These are phyloP conservation scores for Chaetoderma sp. DNA, from an alignment of 2,888 invertebrate genomes.

Conservation along the genomic window DNA sequence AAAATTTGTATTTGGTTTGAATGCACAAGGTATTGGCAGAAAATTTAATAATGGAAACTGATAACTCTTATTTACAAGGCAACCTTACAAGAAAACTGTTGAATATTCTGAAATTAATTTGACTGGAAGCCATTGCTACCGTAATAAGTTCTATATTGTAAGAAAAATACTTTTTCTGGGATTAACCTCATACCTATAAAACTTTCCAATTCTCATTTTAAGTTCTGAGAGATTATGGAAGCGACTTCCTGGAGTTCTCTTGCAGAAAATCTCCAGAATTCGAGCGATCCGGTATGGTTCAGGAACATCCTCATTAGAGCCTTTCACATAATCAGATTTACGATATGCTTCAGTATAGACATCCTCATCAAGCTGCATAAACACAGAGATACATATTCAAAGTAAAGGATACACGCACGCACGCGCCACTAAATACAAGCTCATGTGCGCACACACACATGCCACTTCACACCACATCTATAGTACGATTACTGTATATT, in stretches of 20 bases:
- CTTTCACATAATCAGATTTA: constrained; percentile 79
- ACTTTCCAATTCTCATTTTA: constrained; percentile 77
- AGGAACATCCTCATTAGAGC: constrained; percentile 80
- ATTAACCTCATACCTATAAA: constrained; percentile 72
- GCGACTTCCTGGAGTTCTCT: constrained; percentile 70
- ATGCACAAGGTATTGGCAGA: too few relatives aligned
- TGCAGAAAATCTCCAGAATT: constrained; percentile 76
- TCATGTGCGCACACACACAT: not conserved
- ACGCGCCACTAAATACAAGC: not conserved
- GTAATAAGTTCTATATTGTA: too few relatives aligned
- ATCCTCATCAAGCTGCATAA: constrained; percentile 75
- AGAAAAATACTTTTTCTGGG: too few relatives aligned
- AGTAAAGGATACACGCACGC: not conserved
- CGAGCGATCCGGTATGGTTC: constrained; percentile 83
- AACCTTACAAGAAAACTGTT: too few relatives aligned
- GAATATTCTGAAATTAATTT: too few relatives aligned
- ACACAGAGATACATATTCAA: not conserved
- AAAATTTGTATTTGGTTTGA: too few relatives aligned
- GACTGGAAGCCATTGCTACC: too few relatives aligned
- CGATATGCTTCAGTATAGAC: constrained; percentile 85
- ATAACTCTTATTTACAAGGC: too few relatives aligned
- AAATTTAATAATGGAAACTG: too few relatives aligned
- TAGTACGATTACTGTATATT: too few relatives aligned
- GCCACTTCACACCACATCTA: too few relatives aligned
- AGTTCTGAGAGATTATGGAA: constrained; percentile 75